phyloP scores from a whole-genome alignment of 1,140 invertebrate species.

The Caerostris darwini region DNA sequence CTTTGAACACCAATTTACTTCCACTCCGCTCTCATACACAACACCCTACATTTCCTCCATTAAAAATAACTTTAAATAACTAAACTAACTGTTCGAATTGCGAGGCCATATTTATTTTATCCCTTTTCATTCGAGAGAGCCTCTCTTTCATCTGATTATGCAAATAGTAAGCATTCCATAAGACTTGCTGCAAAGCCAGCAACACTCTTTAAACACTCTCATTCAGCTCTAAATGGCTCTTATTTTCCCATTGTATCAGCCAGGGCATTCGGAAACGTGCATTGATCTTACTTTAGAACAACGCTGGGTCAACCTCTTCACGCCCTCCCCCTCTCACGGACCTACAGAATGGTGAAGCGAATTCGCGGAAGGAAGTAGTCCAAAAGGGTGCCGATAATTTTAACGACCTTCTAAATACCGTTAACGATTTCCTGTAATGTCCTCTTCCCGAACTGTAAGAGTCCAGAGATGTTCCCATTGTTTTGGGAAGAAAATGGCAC shows the following conservation, averaged over 20 bases:
- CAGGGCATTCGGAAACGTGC: slow-evolving; percentile 40
- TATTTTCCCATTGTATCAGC: slow-evolving; percentile 10
- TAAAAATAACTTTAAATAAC: too few species aligned
- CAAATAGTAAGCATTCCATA: too few species aligned
- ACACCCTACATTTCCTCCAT: too few species aligned
- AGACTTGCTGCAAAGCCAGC: too few species aligned
- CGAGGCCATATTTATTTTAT: too few species aligned
- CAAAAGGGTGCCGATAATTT: background rate
- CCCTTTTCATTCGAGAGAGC: too few species aligned
- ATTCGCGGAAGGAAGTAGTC: slow-evolving; percentile 56
- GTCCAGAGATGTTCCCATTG: background rate
- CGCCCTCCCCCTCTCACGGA: background rate
- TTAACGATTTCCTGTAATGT: slow-evolving; percentile 65
- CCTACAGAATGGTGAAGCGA: background rate
- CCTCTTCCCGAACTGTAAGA: background rate
- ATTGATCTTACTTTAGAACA: slow-evolving; percentile 44
- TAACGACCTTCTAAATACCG: slow-evolving; percentile 46
- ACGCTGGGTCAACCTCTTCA: background rate
- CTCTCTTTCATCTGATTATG: too few species aligned
- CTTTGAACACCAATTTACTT: too few species aligned
- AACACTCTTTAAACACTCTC: too few species aligned
- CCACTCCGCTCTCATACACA: too few species aligned
- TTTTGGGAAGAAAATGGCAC: slow-evolving; percentile 16
- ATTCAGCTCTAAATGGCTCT: background rate
- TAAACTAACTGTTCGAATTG: too few species aligned